phyloP scores from a whole-genome alignment of 2,113 vertebrate genomes.

The Ovis canadensis region DNA sequence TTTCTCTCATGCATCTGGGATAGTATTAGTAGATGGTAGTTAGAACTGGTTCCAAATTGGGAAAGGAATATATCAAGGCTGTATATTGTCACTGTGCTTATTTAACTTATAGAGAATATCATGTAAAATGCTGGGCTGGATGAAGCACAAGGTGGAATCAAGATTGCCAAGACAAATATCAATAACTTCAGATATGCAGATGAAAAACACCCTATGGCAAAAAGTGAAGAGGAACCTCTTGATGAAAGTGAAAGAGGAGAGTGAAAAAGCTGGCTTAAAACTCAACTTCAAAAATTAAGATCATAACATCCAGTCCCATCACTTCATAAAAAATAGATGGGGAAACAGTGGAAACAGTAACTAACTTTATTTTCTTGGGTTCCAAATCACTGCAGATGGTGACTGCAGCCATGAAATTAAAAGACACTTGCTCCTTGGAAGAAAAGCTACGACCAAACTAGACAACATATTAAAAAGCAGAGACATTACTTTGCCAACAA shows the following conservation, averaged over 20 bases:
- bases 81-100: background rate
- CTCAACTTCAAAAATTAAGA: background rate
- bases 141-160: background rate
- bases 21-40: background rate
- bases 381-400: background rate
- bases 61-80: background rate
- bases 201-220: background rate
- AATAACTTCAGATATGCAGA: background rate
- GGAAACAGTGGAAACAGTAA: background rate
- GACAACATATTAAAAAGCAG: background rate
- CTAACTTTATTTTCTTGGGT: background rate
- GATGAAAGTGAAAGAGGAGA: background rate
- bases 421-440: background rate
- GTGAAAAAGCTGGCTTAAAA: background rate
- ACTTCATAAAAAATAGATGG: background rate
- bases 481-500: background rate
- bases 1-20: background rate
- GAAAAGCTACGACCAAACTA: background rate
- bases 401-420: background rate
- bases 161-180: background rate
- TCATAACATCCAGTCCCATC: background rate
- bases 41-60: background rate
- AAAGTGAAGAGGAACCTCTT: background rate
- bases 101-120: background rate
- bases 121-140: background rate